Percentiles rank a stretch among this genome's conserved stretches.
Evolutionary conservation across 2,888 invertebrate genomes (phyloP).

Genomic region (Creontiades dilutus): DNA sequence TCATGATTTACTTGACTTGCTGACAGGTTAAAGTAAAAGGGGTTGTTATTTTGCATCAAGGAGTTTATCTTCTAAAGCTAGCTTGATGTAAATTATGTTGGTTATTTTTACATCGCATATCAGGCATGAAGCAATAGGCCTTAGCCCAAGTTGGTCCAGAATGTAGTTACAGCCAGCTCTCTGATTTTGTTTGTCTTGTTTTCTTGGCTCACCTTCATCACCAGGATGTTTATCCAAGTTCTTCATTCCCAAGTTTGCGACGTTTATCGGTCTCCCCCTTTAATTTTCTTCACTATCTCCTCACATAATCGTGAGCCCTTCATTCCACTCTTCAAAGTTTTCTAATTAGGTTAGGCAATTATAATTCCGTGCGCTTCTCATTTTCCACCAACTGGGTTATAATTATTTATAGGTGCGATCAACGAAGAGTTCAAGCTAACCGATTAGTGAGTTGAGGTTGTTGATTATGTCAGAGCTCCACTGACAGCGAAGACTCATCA

Average conservation of each 20-base stretch:
- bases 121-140: no score
- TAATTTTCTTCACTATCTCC: not conserved
- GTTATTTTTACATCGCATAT: no score
- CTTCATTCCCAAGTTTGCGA: constrained; percentile 33
- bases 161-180: not conserved
- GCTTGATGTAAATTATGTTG: no score
- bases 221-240: constrained; percentile 28
- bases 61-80: no score
- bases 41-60: no score
- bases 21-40: no score
- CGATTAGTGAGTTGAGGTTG: not conserved
- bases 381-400: not conserved
- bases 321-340: not conserved
- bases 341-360: constrained; percentile 48
- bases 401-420: not conserved
- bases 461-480: not conserved
- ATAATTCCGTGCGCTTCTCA: constrained; percentile 33
- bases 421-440: not conserved
- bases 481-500: no score
- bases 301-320: not conserved
- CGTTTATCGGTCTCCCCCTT: constrained; percentile 34
- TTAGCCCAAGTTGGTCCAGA: not conserved
- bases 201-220: not conserved
- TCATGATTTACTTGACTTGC: no score
- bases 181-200: not conserved